phyloP scores from a whole-genome alignment of 2,888 invertebrate species.

The Yponomeuta cagnagella region DNA sequence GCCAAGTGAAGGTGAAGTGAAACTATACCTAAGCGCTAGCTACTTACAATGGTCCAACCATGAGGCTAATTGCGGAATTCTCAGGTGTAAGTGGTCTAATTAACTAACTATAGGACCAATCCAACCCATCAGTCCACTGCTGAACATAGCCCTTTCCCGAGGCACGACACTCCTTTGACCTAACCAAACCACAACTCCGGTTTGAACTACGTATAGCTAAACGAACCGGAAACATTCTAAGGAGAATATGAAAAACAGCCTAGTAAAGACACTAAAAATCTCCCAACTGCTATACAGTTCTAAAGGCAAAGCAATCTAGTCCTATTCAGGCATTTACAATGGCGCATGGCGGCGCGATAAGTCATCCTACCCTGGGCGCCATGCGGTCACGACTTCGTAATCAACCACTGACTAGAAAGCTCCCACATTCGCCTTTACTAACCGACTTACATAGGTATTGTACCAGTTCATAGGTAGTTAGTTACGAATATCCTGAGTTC shows the following conservation, averaged over 20 bases:
- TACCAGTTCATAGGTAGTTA: not conserved
- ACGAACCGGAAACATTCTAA: not conserved
- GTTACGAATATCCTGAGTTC: too few relatives aligned
- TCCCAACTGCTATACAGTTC: not conserved
- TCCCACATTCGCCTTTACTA: constrained; percentile 17
- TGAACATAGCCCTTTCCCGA: not conserved
- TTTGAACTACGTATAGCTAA: not conserved
- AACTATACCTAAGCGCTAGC: too few relatives aligned
- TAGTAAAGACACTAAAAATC: not conserved
- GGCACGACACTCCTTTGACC: not conserved
- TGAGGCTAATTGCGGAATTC: too few relatives aligned
- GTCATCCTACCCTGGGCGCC: constrained; percentile 23
- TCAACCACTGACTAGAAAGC: constrained; percentile 38
- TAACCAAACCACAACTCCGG: not conserved
- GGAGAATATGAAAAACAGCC: not conserved
- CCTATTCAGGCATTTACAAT: constrained; percentile 10
- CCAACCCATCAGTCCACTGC: too few relatives aligned
- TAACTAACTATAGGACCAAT: too few relatives aligned
- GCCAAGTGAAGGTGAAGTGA: too few relatives aligned
- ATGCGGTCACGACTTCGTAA: constrained; percentile 42
- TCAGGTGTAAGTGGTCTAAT: too few relatives aligned
- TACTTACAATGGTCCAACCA: too few relatives aligned
- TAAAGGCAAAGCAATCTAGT: not conserved
- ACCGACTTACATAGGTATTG: not conserved
- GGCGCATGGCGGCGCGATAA: constrained; percentile 13